These are phyloP conservation scores for Monomorium pharaonis DNA, from an alignment of 1,140 invertebrate species.

Conservation along the genomic window DNA sequence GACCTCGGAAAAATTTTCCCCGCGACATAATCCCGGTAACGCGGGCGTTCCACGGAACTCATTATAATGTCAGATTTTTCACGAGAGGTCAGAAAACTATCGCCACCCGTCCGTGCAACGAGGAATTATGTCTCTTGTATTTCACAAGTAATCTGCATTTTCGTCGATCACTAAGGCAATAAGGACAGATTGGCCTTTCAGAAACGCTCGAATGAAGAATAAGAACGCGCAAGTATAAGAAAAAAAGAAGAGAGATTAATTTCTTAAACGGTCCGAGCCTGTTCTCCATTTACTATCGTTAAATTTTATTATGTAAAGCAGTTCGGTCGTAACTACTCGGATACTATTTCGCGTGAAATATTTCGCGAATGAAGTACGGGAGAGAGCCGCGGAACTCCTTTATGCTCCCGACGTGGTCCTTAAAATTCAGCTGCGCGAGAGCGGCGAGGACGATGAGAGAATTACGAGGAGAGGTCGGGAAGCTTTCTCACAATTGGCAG, in stretches of 20 bases:
- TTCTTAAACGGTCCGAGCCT: not conserved
- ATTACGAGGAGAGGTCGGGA: slow-evolving; percentile 40
- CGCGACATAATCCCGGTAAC: slow-evolving; percentile 25
- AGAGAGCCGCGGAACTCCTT: slow-evolving; percentile 32
- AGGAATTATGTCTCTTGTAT: slow-evolving; percentile 2
- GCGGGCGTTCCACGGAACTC: slow-evolving; percentile 22
- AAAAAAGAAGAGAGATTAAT: not conserved
- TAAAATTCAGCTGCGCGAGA: slow-evolving; percentile 39
- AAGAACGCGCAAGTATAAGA: not conserved
- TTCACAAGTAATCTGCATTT: slow-evolving; percentile 31
- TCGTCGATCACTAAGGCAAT: not conserved
- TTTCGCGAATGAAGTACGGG: slow-evolving; percentile 23
- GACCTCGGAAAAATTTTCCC: slow-evolving; percentile 43
- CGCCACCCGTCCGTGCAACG: not conserved
- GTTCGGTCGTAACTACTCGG: slow-evolving; percentile 33
- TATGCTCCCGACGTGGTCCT: slow-evolving; percentile 33
- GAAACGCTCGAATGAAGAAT: not conserved
- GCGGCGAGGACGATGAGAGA: slow-evolving; percentile 10
- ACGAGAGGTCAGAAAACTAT: slow-evolving; percentile 6
- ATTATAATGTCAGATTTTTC: slow-evolving; percentile 50
- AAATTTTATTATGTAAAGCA: slow-evolving; percentile 27
- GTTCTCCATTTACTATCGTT: not conserved
- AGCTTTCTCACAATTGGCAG: slow-evolving; percentile 56
- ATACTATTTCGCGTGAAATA: slow-evolving; percentile 35
- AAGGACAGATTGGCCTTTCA: not conserved